These are phyloP conservation scores for Himalopsyche tibetana DNA, from an alignment of 2,888 invertebrate genomes.

Conservation along the genomic window DNA sequence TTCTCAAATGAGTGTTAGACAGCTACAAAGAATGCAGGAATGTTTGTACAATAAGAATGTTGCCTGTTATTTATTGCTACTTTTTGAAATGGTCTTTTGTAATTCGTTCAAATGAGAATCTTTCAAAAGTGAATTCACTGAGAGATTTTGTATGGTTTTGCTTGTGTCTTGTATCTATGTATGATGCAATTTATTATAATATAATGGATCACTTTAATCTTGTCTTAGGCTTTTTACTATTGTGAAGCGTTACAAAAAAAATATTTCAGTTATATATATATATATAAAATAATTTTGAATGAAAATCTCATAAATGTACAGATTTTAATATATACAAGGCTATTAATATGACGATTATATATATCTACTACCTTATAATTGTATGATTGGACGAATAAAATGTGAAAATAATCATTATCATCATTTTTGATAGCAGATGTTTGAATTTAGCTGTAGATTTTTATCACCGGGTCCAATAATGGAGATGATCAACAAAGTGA, in stretches of 20 bases:
- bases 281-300: not conserved
- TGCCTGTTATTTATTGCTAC: no score
- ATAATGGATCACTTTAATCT: conserved; percentile 17
- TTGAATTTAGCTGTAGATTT: conserved; percentile 51
- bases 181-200: conserved; percentile 24
- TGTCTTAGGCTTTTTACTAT: conserved; percentile 13
- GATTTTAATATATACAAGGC: not conserved
- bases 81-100: no score
- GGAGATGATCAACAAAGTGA: conserved; percentile 56
- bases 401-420: conserved; percentile 15
- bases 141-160: not conserved
- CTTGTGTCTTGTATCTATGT: not conserved
- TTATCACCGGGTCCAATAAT: conserved; percentile 62
- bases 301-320: conserved; percentile 20
- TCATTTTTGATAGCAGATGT: conserved; percentile 47
- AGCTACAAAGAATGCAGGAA: conserved; percentile 14
- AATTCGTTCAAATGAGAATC: no score
- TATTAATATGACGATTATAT: not conserved
- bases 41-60: not conserved
- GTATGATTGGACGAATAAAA: not conserved
- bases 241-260: not conserved
- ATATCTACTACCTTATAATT: conserved; percentile 6
- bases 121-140: no score
- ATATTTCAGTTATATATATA: not conserved
- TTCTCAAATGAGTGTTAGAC: not conserved